These are phyloP conservation scores for Apotomis betuletana DNA, from an alignment of 2,888 invertebrate species.

Conservation along the genomic window DNA sequence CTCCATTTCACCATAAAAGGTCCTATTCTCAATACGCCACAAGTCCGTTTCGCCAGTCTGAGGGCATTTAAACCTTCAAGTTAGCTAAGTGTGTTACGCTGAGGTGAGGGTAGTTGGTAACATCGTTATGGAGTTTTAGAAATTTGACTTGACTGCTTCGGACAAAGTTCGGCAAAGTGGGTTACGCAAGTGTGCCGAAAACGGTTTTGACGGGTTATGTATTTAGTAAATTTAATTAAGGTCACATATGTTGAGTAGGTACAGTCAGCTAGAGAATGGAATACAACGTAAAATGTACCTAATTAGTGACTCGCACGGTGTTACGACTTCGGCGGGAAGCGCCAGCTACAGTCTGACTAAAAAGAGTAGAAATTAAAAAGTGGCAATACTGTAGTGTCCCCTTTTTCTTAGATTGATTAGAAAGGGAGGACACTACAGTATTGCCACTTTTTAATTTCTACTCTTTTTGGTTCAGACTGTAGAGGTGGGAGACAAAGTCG, in stretches of 20 bases:
- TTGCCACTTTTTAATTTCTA: too few relatives aligned
- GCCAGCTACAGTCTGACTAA: too few relatives aligned
- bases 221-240: slow-evolving; percentile 20
- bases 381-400: too few relatives aligned
- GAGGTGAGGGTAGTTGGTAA: slow-evolving; percentile 37
- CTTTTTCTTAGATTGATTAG: too few relatives aligned
- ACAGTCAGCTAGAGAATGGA: too few relatives aligned
- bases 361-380: too few relatives aligned
- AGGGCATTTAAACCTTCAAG: slow-evolving; percentile 27
- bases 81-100: slow-evolving; percentile 33
- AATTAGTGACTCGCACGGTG: too few relatives aligned
- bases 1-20: neutral
- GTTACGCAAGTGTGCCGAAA: neutral
- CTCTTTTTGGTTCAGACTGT: too few relatives aligned
- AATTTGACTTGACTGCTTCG: slow-evolving; percentile 38
- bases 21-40: neutral
- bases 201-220: slow-evolving; percentile 20
- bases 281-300: too few relatives aligned
- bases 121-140: slow-evolving; percentile 34
- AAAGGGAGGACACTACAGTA: too few relatives aligned
- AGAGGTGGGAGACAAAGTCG: too few relatives aligned
- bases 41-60: slow-evolving; percentile 2
- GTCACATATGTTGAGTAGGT: neutral
- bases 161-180: slow-evolving; percentile 6
- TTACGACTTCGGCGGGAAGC: too few relatives aligned